Conservation (phyloP, 2,888 invertebrate genomes). For the Agonopterix arenella region DNA sequence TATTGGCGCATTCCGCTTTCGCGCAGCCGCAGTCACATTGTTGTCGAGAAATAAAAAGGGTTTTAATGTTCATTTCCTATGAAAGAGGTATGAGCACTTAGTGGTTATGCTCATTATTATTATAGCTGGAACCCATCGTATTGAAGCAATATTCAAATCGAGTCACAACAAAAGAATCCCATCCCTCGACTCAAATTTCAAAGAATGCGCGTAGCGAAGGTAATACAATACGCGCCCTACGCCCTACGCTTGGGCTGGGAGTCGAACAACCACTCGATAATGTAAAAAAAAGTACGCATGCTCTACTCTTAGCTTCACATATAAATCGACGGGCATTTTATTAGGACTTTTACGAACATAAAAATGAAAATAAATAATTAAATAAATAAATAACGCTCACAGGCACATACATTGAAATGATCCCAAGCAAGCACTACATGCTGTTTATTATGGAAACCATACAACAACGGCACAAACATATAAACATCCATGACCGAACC, state of each 20-base stretch:
- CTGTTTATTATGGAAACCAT: no score
- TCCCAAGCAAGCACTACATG: no score
- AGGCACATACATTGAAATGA: no score
- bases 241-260: constrained; percentile 25
- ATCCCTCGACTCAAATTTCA: constrained; percentile 59
- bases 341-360: no score
- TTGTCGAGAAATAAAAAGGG: constrained; percentile 9
- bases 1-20: constrained; percentile 26
- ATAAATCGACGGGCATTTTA: no score
- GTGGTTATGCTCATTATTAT: constrained; percentile 26
- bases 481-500: no score
- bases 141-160: constrained; percentile 70
- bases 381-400: no score
- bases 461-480: no score
- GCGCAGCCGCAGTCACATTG: constrained; percentile 20
- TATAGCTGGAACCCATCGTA: constrained; percentile 50
- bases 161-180: constrained; percentile 65
- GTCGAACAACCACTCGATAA: constrained; percentile 15
- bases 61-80: constrained; percentile 13
- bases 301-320: no score
- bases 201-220: constrained; percentile 58
- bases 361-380: no score
- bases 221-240: constrained; percentile 63
- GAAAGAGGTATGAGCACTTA: constrained; percentile 4
- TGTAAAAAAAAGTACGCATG: no score